phyloP scores from a whole-genome alignment of 1,140 invertebrate species.

The Heliconius hermathena region DNA sequence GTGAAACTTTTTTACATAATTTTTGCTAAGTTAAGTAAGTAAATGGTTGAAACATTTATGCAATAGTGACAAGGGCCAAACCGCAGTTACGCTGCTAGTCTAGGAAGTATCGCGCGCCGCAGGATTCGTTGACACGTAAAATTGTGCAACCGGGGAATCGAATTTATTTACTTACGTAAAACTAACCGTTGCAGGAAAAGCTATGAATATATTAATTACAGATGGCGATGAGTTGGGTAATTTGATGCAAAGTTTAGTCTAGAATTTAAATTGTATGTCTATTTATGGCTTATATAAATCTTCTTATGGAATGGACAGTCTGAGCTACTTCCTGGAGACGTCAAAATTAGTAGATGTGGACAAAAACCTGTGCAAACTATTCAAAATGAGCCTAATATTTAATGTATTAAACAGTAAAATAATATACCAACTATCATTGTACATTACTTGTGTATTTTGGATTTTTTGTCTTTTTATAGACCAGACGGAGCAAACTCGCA shows the following conservation, averaged over 20 bases:
- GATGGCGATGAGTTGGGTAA: slow-evolving; percentile 10
- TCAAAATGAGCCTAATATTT: too few species aligned
- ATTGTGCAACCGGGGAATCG: slow-evolving; percentile 11
- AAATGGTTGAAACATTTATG: not conserved
- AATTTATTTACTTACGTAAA: slow-evolving; percentile 9
- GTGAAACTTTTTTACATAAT: not conserved
- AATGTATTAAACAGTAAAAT: too few species aligned
- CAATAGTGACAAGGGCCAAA: not conserved
- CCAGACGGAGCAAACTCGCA: too few species aligned
- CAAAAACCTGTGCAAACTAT: too few species aligned
- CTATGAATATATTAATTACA: slow-evolving; percentile 1
- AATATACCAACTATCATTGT: too few species aligned
- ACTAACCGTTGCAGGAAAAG: not conserved
- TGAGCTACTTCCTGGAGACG: too few species aligned
- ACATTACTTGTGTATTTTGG: too few species aligned
- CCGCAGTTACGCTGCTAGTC: slow-evolving; percentile 11
- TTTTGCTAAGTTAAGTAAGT: not conserved
- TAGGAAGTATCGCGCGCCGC: slow-evolving; percentile 23
- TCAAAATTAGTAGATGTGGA: too few species aligned
- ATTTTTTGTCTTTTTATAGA: too few species aligned
- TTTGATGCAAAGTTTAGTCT: not conserved
- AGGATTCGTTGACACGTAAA: slow-evolving; percentile 17
- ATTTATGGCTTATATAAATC: not conserved
- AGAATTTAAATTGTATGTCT: not conserved
- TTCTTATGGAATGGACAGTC: not conserved